These are phyloP conservation scores for Meteorus colon DNA, from an alignment of 2,888 invertebrate species.

Conservation along the genomic window DNA sequence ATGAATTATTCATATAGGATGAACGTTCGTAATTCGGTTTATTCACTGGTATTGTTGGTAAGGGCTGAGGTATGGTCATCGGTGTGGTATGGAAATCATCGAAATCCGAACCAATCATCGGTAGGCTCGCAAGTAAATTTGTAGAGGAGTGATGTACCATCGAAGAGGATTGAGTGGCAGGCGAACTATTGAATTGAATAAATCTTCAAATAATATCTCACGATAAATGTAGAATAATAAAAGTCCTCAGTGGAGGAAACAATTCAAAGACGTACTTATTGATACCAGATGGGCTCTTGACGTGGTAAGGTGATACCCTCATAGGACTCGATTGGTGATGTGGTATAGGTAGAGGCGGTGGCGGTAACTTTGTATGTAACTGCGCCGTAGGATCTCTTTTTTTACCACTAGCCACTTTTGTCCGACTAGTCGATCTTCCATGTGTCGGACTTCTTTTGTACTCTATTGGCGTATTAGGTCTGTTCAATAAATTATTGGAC, in stretches of 20 bases:
- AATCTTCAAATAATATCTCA: no score
- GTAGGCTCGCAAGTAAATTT: constrained; percentile 80
- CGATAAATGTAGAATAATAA: no score
- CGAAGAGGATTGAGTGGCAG: background rate
- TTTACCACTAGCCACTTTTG: constrained; percentile 69
- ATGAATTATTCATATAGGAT: constrained; percentile 39
- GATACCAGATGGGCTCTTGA: constrained; percentile 62
- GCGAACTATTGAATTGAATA: constrained; percentile 35
- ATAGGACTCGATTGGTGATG: constrained; percentile 61
- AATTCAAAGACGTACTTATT: constrained; percentile 21
- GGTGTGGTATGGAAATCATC: constrained; percentile 65
- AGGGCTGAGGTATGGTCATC: constrained; percentile 62
- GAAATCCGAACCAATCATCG: constrained; percentile 84
- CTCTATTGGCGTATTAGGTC: constrained; percentile 67
- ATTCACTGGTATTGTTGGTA: constrained; percentile 56
- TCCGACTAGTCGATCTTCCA: constrained; percentile 67
- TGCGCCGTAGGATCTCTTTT: constrained; percentile 68
- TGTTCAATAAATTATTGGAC: constrained; percentile 51
- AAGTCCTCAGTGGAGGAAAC: background rate
- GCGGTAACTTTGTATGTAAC: constrained; percentile 61
- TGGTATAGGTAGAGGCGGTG: constrained; percentile 33
- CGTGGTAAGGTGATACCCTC: constrained; percentile 65
- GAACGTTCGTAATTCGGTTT: constrained; percentile 10
- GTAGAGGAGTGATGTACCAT: background rate
- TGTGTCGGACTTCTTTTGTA: constrained; percentile 65